A percentile compares a stretch with the other conserved stretches of the same genome.
phyloP scores from a whole-genome alignment of 2,888 invertebrate genomes.

The Polietes domitor region DNA sequence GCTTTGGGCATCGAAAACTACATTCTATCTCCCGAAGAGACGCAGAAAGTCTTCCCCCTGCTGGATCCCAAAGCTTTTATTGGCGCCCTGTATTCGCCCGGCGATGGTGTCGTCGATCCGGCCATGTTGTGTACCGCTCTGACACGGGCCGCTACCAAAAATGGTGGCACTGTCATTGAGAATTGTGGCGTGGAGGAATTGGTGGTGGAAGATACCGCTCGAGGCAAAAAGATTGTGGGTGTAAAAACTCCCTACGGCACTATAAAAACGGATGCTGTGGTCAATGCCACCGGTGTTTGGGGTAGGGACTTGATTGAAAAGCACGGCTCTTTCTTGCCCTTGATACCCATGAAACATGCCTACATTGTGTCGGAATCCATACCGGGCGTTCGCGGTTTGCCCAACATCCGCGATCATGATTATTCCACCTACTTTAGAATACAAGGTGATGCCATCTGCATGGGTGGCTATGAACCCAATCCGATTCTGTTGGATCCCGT shows the following conservation, averaged over 20 bases:
- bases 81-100: conserved; percentile 89
- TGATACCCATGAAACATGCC: conserved; percentile 93
- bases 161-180: conserved; percentile 89
- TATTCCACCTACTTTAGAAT: conserved; percentile 90
- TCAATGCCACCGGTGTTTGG: conserved; percentile 90
- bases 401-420: conserved; percentile 94
- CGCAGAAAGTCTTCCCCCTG: conserved; percentile 89
- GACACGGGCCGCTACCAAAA: conserved; percentile 86
- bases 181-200: conserved; percentile 88
- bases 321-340: conserved; percentile 84
- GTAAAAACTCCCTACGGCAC: conserved; percentile 87
- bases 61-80: conserved; percentile 88
- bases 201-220: conserved; percentile 84
- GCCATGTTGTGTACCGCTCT: conserved; percentile 90
- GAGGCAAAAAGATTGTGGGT: conserved; percentile 85
- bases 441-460: conserved; percentile 90
- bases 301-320: conserved; percentile 84
- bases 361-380: conserved; percentile 92
- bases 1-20: conserved; percentile 89
- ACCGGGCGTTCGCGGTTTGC: conserved; percentile 87
- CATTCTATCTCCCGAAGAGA: conserved; percentile 87
- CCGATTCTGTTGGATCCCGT: conserved; percentile 90
- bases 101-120: conserved; percentile 93
- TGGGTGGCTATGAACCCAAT: conserved; percentile 94
- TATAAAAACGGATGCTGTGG: conserved; percentile 89